Evolutionary conservation across 2,888 invertebrate species (phyloP), one percentile per base, ranked within the genome.

Genomic region (Neoaliturus tenellus): DNA sequence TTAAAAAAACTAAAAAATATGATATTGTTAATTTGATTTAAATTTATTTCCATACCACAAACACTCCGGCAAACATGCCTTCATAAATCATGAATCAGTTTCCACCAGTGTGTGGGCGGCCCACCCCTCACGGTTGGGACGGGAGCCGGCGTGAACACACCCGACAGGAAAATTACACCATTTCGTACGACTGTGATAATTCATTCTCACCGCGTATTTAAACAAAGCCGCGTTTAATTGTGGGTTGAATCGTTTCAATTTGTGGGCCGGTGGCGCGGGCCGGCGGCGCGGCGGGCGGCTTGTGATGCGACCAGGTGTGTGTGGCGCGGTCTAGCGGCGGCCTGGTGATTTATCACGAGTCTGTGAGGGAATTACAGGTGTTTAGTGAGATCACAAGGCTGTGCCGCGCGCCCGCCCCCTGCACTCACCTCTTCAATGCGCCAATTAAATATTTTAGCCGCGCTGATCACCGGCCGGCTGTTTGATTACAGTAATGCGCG

Each of bases 361-460:
- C 41, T 23, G 48, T 17, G 44, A 6, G 62, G 62, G 62, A 62
- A 75, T 75, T 75, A 44, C 75, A 75, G 75, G 75, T 75, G 75
- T 75, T 44, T 41, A 41, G 75, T 39, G 48, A 44, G 75, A 75
- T 75, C 75, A 75, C 75, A 75, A 75, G 75, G 75, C 75, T 14
- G 4, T 2, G 44, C 75, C 75, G 75, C 75, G 39, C n/a, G 71
- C 75, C 75, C 48, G 48, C 75, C 75, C 44, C 75, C 35, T 28
- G 17, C 75, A 44, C 75, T 75, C 41, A 75, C 75, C 75, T 75
- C 75, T 75, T 75, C 75, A 75, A 75, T 75, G 75, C 75, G 75
- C 75, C 75, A 75, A 75, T 75, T 75, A 75, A 75, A 75, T 75
- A 75, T 75, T 75, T 75, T 75, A 75, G 75, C 75, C 75, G 48